Evolutionary conservation across 2,797 vertebrate species (phyloP), one percentile per base, ranked within the genome.

Genomic region (Anomalospiza imberbis): DNA sequence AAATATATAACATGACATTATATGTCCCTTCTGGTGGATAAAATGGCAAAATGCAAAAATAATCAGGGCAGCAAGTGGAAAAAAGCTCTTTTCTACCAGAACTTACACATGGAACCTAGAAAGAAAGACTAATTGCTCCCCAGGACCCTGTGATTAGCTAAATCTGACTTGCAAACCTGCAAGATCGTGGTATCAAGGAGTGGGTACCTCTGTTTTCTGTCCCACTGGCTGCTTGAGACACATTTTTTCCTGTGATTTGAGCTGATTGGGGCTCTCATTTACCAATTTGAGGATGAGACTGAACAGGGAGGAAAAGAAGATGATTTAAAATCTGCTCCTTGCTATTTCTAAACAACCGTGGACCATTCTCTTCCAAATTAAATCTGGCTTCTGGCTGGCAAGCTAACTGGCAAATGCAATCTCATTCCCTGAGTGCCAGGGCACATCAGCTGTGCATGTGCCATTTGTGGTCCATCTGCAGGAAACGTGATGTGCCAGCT

Each of bases 81-180:
- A 83, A 95, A 80, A 89, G 44, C 85, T 75, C 48, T 89, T 90
- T 92, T 91, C 70, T 85, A 54, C 62, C 70, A 66, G 58, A 92
- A 89, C 67, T 93, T 93, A 92, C 79, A 86, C 89, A 91, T 51
- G 76, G 75, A 95, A 85, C 85, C 62, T 42, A 93, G 87, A 91
- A 93, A 90, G 71, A 90, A 72, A 95, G 88, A 76, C 72, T 95
- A 96, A 97, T 96, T 95, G 80, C 94, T 95, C 93, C 92, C 94
- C 92, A 60, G 89, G 82, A 96, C 73, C 87, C 82, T 84, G 76
- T 88, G 91, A 93, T 95, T 95, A 95, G 89, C 89, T 89, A 91
- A 95, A 94, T 94, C 91, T 90, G 82, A 95, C 88, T 92, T 93
- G 68, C 74, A 92, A 97, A 95, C 91, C 87, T 95, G 93, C 82